These are phyloP conservation scores for Prenolepis imparis DNA, from an alignment of 2,888 invertebrate species.

Conservation along the genomic window DNA sequence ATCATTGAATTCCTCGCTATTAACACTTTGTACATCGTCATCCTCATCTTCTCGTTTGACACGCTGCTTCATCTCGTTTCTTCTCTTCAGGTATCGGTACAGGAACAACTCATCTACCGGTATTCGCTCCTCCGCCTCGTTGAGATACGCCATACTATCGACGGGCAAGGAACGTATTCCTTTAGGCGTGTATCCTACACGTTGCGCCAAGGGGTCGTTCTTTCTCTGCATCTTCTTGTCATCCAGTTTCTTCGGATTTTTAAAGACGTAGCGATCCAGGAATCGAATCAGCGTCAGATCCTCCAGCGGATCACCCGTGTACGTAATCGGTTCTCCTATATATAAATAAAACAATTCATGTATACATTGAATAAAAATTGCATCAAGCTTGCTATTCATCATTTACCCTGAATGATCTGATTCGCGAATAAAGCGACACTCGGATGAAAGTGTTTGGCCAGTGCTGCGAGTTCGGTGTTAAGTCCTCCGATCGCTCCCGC, in stretches of 20 bases:
- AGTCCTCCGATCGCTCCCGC: slow-evolving; percentile 92
- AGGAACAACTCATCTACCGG: slow-evolving; percentile 97
- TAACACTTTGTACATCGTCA: slow-evolving; percentile 86
- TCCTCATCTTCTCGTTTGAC: slow-evolving; percentile 78
- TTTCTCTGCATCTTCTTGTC: slow-evolving; percentile 87
- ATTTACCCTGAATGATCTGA: slow-evolving; percentile 90
- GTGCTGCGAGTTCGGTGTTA: slow-evolving; percentile 91
- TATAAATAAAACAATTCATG: slow-evolving; percentile 23
- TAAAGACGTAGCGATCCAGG: slow-evolving; percentile 97
- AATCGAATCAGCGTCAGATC: slow-evolving; percentile 97
- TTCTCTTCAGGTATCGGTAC: slow-evolving; percentile 88
- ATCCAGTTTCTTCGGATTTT: slow-evolving; percentile 93
- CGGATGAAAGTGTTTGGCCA: slow-evolving; percentile 95
- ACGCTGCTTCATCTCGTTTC: slow-evolving; percentile 63
- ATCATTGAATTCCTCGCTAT: slow-evolving; percentile 87
- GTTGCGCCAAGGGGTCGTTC: slow-evolving; percentile 89
- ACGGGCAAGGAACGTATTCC: slow-evolving; percentile 92
- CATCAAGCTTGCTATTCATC: no score
- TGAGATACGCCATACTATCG: slow-evolving; percentile 91
- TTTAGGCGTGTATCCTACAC: slow-evolving; percentile 90
- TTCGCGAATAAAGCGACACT: slow-evolving; percentile 95
- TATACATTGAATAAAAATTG: no score
- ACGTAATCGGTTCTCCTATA: slow-evolving; percentile 91
- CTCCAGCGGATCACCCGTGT: slow-evolving; percentile 96
- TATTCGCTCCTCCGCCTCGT: slow-evolving; percentile 90